Conservation (phyloP, 2,113 vertebrate genomes). For the Pelecanus crispus region DNA sequence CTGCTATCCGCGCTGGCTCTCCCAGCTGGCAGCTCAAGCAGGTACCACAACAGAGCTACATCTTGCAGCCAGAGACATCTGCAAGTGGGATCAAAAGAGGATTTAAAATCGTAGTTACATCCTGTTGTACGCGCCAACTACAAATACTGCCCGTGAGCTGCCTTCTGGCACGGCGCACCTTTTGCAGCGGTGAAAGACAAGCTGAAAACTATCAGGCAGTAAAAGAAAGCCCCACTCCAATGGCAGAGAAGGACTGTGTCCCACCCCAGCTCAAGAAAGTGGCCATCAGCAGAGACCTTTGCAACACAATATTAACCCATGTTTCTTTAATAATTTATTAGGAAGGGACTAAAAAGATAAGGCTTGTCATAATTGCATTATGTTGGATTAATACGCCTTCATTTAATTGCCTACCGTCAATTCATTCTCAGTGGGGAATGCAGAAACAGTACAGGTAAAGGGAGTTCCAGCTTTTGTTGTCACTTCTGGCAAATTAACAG, state of each 20-base stretch:
- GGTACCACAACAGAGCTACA: no score
- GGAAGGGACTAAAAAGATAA: background rate
- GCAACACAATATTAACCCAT: background rate
- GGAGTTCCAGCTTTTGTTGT: background rate
- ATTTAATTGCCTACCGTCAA: background rate
- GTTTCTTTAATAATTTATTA: background rate
- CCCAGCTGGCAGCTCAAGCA: background rate
- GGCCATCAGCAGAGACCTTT: background rate
- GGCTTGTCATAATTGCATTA: background rate
- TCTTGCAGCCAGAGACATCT: background rate
- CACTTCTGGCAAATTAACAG: background rate
- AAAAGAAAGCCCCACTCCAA: background rate
- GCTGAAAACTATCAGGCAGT: no score
- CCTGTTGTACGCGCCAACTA: no score
- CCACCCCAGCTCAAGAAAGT: background rate
- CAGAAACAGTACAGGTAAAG: background rate
- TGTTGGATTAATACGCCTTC: background rate
- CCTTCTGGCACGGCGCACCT: rapidly evolving
- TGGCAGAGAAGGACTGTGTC: background rate
- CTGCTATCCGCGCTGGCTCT: background rate
- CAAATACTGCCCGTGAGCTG: background rate
- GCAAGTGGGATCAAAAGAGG: background rate
- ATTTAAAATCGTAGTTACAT: background rate
- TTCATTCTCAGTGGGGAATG: background rate
- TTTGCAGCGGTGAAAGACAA: background rate